A percentile compares a stretch with the other conserved stretches of the same genome.
These are phyloP conservation scores for Hippocampus barbouri DNA, from an alignment of 2,113 vertebrate genomes.

Conservation along the genomic window DNA sequence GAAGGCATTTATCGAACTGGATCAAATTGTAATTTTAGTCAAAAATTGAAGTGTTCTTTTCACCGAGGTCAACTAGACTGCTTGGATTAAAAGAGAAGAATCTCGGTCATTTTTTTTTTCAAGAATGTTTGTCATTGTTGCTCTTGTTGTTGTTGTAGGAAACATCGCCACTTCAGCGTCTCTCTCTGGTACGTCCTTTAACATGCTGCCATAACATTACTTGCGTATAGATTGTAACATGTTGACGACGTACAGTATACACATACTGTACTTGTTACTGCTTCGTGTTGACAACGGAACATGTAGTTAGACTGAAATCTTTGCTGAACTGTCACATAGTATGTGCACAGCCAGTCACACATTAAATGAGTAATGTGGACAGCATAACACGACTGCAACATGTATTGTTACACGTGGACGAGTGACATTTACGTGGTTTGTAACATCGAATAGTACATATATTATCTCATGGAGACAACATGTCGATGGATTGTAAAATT, in stretches of 20 bases:
- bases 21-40: neutral
- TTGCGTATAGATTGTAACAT: neutral
- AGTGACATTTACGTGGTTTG: no score
- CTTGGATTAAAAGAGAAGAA: neutral
- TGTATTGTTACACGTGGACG: no score
- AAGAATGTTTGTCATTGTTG: neutral
- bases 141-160: neutral
- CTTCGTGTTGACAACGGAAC: neutral
- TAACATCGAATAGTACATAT: neutral
- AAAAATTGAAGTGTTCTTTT: neutral
- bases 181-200: neutral
- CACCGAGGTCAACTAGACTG: neutral
- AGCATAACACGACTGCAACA: no score
- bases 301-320: neutral
- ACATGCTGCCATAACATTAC: neutral
- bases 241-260: neutral
- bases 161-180: neutral
- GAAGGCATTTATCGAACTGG: neutral
- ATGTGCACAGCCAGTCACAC: no score
- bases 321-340: neutral
- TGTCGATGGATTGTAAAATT: neutral
- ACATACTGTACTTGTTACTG: neutral
- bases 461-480: neutral
- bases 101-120: neutral
- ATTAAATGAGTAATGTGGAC: no score